Base-by-base conservation (phyloP, 2,888 invertebrate species). In the Cotesia congregata region DNA sequence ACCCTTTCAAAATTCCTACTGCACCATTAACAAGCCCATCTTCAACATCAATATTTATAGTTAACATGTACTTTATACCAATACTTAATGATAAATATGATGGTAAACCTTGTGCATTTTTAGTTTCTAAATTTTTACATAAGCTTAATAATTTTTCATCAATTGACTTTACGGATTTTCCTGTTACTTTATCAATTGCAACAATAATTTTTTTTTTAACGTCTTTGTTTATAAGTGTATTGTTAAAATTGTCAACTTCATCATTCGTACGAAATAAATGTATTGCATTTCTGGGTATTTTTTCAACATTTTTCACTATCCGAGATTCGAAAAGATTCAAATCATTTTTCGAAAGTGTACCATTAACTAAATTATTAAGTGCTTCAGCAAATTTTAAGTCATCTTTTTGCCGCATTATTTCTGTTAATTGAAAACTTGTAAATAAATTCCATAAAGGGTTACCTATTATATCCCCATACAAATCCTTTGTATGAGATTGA, bases 361-460 rank as follows among this genome's bases (percentile, higher is more conserved):
- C 65, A 1, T 20, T 17, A 6, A 82, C 83, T 67, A 84, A 72
- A 74, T 85, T 78, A 71, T 85, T 86, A 9, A 86, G 73, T 7
- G 83, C 82, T 67, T 75, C 67, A 9, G 82, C 81, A 75, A 85
- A 86, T 17, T 7, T 38, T 69, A 71, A 41, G 41, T 85, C 84
- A 73, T 82, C 79, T 82, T 82, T 83, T 80, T 86, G 86, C 71
- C 85, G 75, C 84, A 85, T 85, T 38, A 85, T 82, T 79, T 83
- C 81, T 12, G 82, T 85, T 38, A 86, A 81, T 79, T 85, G 82
- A 79, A 78, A 85, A 77, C 80, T 80, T 70, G 80, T 15, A 67
- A 85, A 85, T 71, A 70, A 40, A 61, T 82, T 72, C 84, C 83
- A 85, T 17, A 84, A 67, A 17, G 80, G 77, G 70, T 76, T 72